Evolutionary conservation across 2,113 vertebrate genomes (phyloP).

Genomic region (Thermophis baileyi): DNA sequence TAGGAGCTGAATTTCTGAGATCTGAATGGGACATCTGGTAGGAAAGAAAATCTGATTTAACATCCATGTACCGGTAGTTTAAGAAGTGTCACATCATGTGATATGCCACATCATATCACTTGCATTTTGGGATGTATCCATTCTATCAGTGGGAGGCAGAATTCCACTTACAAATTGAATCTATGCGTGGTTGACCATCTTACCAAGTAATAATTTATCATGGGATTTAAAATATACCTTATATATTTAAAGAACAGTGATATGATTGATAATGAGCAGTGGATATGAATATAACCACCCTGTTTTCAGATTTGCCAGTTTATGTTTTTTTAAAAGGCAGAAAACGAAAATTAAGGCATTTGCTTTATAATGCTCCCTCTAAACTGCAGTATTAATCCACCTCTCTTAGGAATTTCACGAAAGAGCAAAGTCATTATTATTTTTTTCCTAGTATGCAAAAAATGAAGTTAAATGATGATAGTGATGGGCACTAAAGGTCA

Average conservation of each 20-base stretch:
- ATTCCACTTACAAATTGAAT: not conserved
- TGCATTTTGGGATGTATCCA: not conserved
- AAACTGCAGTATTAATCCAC: constrained; percentile 44
- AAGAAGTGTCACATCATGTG: not conserved
- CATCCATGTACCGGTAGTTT: not conserved
- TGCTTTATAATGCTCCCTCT: constrained; percentile 23
- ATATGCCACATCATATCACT: not conserved
- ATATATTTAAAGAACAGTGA: constrained; percentile 49
- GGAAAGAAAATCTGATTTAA: not conserved
- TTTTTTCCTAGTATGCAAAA: not conserved
- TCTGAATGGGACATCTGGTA: not conserved
- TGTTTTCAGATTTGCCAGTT: constrained; percentile 41
- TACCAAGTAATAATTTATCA: constrained; percentile 52
- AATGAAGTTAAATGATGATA: not conserved
- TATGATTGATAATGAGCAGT: constrained; percentile 50
- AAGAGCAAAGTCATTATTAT: not conserved
- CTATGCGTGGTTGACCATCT: not conserved
- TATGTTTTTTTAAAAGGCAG: constrained; percentile 28
- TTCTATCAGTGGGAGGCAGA: not conserved
- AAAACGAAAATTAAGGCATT: constrained; percentile 50
- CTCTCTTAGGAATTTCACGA: not conserved
- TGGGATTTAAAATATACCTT: constrained; percentile 62
- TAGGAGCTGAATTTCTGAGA: not conserved
- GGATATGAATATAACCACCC: constrained; percentile 50
- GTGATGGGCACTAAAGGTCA: not conserved